These are phyloP conservation scores for Andrena flavipes DNA, from an alignment of 2,888 invertebrate species.

Conservation along the genomic window DNA sequence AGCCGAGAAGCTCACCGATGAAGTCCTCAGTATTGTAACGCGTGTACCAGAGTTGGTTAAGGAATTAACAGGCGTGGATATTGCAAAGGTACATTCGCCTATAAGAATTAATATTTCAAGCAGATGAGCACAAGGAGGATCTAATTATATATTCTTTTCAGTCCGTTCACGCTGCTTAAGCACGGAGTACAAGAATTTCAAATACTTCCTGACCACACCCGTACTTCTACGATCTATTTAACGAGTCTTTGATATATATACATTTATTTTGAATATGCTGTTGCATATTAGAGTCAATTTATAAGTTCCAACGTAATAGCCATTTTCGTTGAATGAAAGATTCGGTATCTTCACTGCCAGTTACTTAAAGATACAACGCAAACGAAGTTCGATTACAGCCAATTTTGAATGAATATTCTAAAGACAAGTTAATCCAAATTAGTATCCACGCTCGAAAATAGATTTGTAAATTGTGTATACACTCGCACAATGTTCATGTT, in stretches of 20 bases:
- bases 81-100: conserved; percentile 89
- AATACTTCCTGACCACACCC: conserved; percentile 52
- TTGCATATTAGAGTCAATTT: conserved; percentile 36
- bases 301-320: conserved; percentile 49
- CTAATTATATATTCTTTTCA: conserved; percentile 69
- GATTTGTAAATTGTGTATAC: conserved; percentile 32
- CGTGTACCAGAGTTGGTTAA: conserved; percentile 96
- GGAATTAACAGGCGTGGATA: conserved; percentile 96
- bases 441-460: conserved; percentile 38
- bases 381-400: conserved; percentile 34
- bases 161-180: conserved; percentile 83
- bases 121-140: conserved; percentile 2
- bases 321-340: conserved; percentile 48
- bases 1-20: conserved; percentile 96
- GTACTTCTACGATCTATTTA: conserved; percentile 55
- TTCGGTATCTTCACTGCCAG: conserved; percentile 69
- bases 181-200: conserved; percentile 51
- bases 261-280: conserved; percentile 56
- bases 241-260: conserved; percentile 58
- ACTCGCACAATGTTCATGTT: conserved; percentile 53
- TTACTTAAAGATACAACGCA: conserved; percentile 30
- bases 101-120: background rate
- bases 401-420: conserved; percentile 33
- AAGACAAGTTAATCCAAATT: conserved; percentile 28
- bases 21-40: conserved; percentile 96